Evolutionary conservation across 30 jellyfish, hydroid and myxozoan species (phyloP).

Genomic region (Thelohanellus kitauei): DNA sequence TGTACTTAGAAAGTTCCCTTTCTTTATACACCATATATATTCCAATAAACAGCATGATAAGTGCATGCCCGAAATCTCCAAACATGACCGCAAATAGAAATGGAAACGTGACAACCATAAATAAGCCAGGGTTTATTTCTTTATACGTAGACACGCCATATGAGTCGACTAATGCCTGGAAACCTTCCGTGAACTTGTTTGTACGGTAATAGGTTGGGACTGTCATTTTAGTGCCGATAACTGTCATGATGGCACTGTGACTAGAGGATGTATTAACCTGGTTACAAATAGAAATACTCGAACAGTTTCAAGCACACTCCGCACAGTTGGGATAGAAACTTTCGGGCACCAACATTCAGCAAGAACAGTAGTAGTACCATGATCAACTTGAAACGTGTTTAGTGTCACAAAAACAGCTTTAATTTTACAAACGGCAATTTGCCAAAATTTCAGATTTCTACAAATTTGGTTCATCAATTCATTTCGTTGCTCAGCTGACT

Average conservation of each 20-base stretch:
- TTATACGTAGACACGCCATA: constrained; percentile 94
- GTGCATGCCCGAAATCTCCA: constrained; percentile 94
- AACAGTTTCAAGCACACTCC: no score
- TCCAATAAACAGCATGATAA: constrained; percentile 39
- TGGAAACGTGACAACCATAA: constrained; percentile 48
- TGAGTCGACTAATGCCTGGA: constrained; percentile 96
- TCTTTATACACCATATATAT: constrained; percentile 32
- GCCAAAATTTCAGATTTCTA: no score
- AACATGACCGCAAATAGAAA: constrained; percentile 93
- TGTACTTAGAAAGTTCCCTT: constrained; percentile 35
- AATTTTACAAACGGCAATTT: no score
- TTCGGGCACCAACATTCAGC: constrained; percentile 99
- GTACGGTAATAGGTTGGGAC: constrained; percentile 92
- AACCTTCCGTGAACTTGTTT: constrained; percentile 66
- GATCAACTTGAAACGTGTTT: constrained; percentile 88
- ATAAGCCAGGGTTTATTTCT: constrained; percentile 78
- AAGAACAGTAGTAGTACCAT: constrained; percentile 49
- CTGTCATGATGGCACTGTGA: no score
- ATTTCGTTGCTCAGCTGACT: no score
- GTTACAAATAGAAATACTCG: no score
- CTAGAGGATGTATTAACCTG: no score
- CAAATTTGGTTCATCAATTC: no score
- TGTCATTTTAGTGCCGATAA: no score
- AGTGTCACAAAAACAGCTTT: constrained; percentile 56
- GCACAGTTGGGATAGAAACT: no score